Conservation (phyloP, 2,888 invertebrate genomes). For the Acleris holmiana region DNA sequence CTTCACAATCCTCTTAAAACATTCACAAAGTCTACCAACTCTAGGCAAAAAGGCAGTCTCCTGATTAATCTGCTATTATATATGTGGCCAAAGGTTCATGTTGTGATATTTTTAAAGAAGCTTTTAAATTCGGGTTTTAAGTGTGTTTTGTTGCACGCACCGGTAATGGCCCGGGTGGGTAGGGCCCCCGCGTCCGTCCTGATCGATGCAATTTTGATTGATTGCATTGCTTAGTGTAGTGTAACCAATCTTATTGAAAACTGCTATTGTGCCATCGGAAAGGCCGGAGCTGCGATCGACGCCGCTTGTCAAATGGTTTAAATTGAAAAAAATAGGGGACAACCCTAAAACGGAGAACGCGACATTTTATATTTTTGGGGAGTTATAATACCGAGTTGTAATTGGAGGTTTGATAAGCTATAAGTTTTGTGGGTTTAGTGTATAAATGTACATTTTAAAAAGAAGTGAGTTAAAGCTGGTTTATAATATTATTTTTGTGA, state of each 20-base stretch:
- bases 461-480: neutral
- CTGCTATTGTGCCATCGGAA: slow-evolving; percentile 76
- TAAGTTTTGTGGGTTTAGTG: slow-evolving; percentile 22
- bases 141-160: slow-evolving; percentile 35
- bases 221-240: slow-evolving; percentile 84
- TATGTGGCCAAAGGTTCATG: neutral
- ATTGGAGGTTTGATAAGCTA: slow-evolving; percentile 33
- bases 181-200: slow-evolving; percentile 66
- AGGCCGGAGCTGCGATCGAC: slow-evolving; percentile 77
- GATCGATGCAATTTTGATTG: slow-evolving; percentile 83
- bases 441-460: neutral
- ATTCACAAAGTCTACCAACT: no score
- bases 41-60: no score
- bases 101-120: neutral
- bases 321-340: slow-evolving; percentile 81
- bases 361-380: slow-evolving; percentile 77
- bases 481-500: no score
- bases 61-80: no score
- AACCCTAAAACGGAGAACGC: slow-evolving; percentile 71
- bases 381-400: slow-evolving; percentile 60
- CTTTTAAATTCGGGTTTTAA: slow-evolving; percentile 24
- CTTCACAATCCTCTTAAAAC: no score
- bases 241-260: slow-evolving; percentile 85
- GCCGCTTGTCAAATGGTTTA: slow-evolving; percentile 81
- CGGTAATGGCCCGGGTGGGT: slow-evolving; percentile 44